phyloP scores from a whole-genome alignment of 1,140 invertebrate species.

The Drosophila melanica region DNA sequence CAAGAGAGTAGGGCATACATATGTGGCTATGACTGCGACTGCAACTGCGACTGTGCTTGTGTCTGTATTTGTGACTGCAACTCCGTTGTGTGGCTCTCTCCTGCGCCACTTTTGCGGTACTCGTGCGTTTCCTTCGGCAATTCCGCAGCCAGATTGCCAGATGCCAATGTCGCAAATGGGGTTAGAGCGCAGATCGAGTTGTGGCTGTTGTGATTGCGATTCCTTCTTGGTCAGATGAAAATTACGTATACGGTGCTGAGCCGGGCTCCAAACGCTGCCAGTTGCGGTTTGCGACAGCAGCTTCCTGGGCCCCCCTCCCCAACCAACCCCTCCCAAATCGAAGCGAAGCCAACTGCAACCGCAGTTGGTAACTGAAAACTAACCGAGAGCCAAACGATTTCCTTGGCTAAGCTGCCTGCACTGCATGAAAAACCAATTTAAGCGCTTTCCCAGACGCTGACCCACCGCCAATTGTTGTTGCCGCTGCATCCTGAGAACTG shows the following conservation, averaged over 20 bases:
- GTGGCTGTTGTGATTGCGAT: constrained; percentile 54
- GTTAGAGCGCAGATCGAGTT: constrained; percentile 41
- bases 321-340: constrained; percentile 19
- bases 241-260: constrained; percentile 73
- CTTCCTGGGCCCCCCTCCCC: constrained; percentile 56
- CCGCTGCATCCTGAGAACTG: constrained; percentile 66
- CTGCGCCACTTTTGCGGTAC: constrained; percentile 58
- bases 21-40: constrained; percentile 1
- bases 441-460: constrained; percentile 77
- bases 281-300: constrained; percentile 52
- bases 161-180: constrained; percentile 64
- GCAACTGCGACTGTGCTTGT: neutral
- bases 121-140: constrained; percentile 81
- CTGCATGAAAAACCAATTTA: constrained; percentile 75
- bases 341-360: constrained; percentile 49
- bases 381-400: constrained; percentile 57
- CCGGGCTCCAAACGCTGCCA: constrained; percentile 9
- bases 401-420: constrained; percentile 74
- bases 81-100: constrained; percentile 38
- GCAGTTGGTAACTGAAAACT: constrained; percentile 29
- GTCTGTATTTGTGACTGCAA: constrained; percentile 3
- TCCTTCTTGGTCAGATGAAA: constrained; percentile 72
- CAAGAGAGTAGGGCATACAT: constrained; percentile 62
- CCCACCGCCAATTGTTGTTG: constrained; percentile 45
- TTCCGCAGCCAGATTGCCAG: constrained; percentile 66